phyloP scores from a whole-genome alignment of 2,888 invertebrate species.

The Dynastes hyllus region DNA sequence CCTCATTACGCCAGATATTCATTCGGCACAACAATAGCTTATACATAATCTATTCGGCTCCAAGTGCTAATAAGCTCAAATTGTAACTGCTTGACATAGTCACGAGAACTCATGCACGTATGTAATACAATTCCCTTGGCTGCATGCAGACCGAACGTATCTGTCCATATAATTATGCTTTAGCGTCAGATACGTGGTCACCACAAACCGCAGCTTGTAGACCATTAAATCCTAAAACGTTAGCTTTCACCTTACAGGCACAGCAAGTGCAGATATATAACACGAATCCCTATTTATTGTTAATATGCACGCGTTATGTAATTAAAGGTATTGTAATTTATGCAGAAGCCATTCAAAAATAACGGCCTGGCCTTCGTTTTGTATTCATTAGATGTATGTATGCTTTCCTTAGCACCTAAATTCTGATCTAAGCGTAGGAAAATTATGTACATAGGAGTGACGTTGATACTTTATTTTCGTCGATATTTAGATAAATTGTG shows the following conservation, averaged over 20 bases:
- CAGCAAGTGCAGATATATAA: not conserved
- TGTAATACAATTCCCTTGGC: not conserved
- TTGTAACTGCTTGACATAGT: constrained; percentile 23
- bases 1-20: constrained; percentile 16
- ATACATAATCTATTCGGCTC: constrained; percentile 26
- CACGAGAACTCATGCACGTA: constrained; percentile 13
- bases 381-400: constrained; percentile 29
- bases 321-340: constrained; percentile 32
- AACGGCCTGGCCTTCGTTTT: constrained; percentile 22
- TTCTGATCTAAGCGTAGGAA: constrained; percentile 19
- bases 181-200: not conserved
- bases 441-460: not conserved
- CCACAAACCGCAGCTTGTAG: not conserved
- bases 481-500: constrained; percentile 12
- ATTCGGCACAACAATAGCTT: constrained; percentile 23
- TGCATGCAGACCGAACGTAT: not conserved
- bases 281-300: constrained; percentile 21
- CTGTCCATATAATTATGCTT: not conserved
- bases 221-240: constrained; percentile 3
- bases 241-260: not conserved
- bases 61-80: constrained; percentile 32
- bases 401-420: constrained; percentile 14
- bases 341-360: constrained; percentile 41
- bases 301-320: constrained; percentile 28
- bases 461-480: constrained; percentile 20